Conservation (phyloP, 2,113 vertebrate genomes). For the Hemibagrus wyckioides region DNA sequence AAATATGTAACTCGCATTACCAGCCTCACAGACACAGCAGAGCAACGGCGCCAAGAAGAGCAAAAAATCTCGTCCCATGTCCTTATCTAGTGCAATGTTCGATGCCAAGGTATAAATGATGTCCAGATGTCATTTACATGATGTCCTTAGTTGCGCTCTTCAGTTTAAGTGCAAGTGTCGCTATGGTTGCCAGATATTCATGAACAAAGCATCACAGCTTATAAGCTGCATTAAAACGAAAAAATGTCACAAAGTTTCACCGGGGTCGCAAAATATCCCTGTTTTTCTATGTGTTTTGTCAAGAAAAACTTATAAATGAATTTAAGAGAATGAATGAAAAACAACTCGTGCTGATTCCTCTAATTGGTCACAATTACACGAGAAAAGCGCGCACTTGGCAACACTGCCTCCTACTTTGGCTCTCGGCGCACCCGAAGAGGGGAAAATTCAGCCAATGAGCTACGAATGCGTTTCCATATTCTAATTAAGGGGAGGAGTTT, state of each 20-base stretch:
- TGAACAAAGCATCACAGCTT: background rate
- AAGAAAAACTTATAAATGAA: background rate
- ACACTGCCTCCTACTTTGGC: background rate
- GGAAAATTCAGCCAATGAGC: background rate
- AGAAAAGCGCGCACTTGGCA: background rate
- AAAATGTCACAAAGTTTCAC: no score
- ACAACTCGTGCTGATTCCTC: no score
- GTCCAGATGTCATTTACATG: slow-evolving; percentile 21
- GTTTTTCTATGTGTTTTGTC: background rate
- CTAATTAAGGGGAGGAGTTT: slow-evolving; percentile 6
- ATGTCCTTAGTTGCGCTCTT: slow-evolving; percentile 11
- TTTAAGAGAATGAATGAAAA: background rate
- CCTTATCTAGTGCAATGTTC: background rate
- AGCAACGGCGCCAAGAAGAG: slow-evolving; percentile 31
- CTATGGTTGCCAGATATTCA: slow-evolving; percentile 6
- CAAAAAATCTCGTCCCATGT: slow-evolving; percentile 45
- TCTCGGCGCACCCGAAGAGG: background rate
- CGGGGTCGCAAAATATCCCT: background rate
- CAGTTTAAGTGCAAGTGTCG: background rate
- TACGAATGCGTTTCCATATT: slow-evolving; percentile 11
- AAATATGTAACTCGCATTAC: slow-evolving; percentile 25
- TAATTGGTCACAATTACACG: no score
- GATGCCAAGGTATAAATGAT: background rate
- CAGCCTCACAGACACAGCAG: slow-evolving; percentile 33
- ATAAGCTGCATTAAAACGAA: no score